Evolutionary conservation across 2,113 vertebrate species (phyloP).

Genomic region (Brachirus orientalis): DNA sequence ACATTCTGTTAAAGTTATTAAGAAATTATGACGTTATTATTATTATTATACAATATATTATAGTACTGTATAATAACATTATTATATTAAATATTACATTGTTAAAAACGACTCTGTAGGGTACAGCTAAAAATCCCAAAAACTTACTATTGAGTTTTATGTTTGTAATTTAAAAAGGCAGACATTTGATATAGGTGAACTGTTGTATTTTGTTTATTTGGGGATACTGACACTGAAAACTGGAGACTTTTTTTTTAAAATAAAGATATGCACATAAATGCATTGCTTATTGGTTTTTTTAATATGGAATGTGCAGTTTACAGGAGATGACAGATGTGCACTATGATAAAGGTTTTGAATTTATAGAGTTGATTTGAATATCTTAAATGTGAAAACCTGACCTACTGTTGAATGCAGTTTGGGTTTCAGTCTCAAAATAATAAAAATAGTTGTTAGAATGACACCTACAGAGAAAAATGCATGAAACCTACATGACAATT

Average conservation of each 20-base stretch:
- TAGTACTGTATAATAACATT: too few species aligned
- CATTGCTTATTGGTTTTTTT: background rate
- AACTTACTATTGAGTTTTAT: background rate
- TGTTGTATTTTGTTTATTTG: background rate
- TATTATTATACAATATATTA: too few species aligned
- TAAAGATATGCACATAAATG: constrained; percentile 19
- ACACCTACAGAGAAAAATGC: background rate
- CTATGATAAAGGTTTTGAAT: background rate
- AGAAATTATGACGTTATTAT: background rate
- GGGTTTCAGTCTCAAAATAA: background rate
- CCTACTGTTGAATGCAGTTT: background rate
- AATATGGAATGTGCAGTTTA: background rate
- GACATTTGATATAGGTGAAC: constrained; percentile 4
- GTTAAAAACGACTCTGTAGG: constrained; percentile 1
- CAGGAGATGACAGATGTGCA: constrained; percentile 64
- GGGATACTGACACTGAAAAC: constrained; percentile 1
- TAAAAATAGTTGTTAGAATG: background rate
- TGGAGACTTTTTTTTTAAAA: constrained; percentile 11
- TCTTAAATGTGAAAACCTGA: constrained; percentile 22
- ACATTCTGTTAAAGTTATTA: background rate
- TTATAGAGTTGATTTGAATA: constrained; percentile 2
- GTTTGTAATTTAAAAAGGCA: constrained; percentile 16
- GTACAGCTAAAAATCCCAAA: background rate
- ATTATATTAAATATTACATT: too few species aligned
- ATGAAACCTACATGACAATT: constrained; percentile 11